phyloP scores from a whole-genome alignment of 2,113 vertebrate genomes.

The Onychostoma macrolepis region DNA sequence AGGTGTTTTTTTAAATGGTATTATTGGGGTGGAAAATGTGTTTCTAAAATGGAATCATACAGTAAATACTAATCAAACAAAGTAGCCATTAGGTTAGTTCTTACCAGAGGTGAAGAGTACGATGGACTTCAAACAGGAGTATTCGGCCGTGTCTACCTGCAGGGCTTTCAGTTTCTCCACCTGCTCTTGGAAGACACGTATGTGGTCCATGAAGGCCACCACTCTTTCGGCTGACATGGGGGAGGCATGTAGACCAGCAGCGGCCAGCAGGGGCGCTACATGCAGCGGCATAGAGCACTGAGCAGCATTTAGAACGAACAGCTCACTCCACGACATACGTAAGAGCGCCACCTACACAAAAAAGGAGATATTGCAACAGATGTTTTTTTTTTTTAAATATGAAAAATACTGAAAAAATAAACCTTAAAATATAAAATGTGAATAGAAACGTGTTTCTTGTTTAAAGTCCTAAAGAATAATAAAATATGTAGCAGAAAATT shows the following conservation, averaged over 20 bases:
- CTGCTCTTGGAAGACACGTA: conserved; percentile 86
- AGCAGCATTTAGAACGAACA: conserved; percentile 85
- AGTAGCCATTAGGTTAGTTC: conserved; percentile 29
- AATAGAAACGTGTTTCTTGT: not conserved
- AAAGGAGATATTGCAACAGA: not conserved
- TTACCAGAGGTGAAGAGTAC: conserved; percentile 86
- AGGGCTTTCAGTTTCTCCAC: conserved; percentile 87
- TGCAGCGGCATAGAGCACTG: conserved; percentile 86
- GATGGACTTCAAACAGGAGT: conserved; percentile 85
- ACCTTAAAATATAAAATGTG: not conserved
- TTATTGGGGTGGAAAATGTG: not conserved
- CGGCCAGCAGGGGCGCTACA: conserved; percentile 82
- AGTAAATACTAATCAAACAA: not conserved
- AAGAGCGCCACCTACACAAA: conserved; percentile 77
- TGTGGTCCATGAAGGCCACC: conserved; percentile 89
- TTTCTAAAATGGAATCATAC: not conserved
- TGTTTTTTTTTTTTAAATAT: not conserved
- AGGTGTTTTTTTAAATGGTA: not conserved
- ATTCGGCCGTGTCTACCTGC: conserved; percentile 84
- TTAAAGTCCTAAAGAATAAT: too few relatives aligned
- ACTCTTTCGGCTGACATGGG: conserved; percentile 84
- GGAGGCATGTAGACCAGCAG: conserved; percentile 83
- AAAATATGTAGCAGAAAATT: not conserved
- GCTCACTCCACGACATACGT: conserved; percentile 86
- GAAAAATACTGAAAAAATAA: not conserved